Evolutionary conservation across 2,888 invertebrate genomes (phyloP).

Genomic region (Pharmacophagus antenor): DNA sequence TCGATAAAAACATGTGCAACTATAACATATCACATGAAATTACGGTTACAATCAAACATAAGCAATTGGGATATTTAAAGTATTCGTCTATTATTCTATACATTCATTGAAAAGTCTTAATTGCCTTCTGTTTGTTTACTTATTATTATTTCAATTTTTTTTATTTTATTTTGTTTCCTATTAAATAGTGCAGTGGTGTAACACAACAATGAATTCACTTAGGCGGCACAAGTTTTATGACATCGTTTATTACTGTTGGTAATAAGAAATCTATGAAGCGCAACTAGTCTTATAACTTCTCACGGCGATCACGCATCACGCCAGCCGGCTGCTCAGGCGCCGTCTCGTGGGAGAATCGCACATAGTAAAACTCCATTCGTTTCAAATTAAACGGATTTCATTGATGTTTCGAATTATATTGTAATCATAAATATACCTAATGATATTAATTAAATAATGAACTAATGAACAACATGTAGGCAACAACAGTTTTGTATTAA

Average conservation of each 20-base stretch:
- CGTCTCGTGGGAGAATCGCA: conserved; percentile 53
- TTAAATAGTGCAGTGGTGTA: not conserved
- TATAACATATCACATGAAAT: too few relatives aligned
- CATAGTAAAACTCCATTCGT: conserved; percentile 20
- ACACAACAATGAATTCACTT: conserved; percentile 28
- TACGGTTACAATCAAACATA: too few relatives aligned
- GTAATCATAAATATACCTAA: not conserved
- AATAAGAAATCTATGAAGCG: conserved; percentile 57
- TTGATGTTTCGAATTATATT: conserved; percentile 7
- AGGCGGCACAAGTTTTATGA: conserved; percentile 29
- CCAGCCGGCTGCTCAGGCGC: conserved; percentile 47
- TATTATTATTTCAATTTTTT: too few relatives aligned
- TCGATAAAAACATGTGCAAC: too few relatives aligned
- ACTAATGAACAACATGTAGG: too few relatives aligned
- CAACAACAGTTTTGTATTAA: too few relatives aligned
- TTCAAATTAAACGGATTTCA: conserved; percentile 5
- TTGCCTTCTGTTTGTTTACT: too few relatives aligned
- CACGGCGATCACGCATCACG: conserved; percentile 66
- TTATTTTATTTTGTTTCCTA: not conserved
- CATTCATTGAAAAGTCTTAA: too few relatives aligned
- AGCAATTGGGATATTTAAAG: too few relatives aligned
- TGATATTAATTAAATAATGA: too few relatives aligned
- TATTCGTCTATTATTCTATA: too few relatives aligned
- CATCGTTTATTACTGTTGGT: conserved; percentile 23
- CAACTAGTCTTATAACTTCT: conserved; percentile 61